A percentile compares a stretch with the other conserved stretches of the same genome.
These are phyloP conservation scores for Corvus moneduloides DNA, from an alignment of 2,113 vertebrate species.

Conservation along the genomic window DNA sequence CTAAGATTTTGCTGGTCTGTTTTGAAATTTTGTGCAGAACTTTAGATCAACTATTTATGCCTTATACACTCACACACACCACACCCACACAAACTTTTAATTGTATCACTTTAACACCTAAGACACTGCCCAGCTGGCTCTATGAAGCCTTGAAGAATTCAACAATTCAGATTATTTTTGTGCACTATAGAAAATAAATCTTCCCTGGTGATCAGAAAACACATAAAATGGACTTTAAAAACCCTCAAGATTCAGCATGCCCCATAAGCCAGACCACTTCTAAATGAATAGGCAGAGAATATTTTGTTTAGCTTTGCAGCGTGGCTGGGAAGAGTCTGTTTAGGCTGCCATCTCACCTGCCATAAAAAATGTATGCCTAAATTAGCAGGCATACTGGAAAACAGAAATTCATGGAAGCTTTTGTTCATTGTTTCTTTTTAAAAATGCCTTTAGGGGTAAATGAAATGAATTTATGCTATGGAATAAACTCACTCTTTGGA, in stretches of 20 bases:
- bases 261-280: neutral
- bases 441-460: neutral
- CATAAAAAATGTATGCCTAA: neutral
- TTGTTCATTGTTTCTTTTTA: neutral
- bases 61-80: neutral
- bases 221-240: neutral
- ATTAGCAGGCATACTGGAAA: neutral
- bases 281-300: neutral
- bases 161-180: neutral
- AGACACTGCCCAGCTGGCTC: neutral
- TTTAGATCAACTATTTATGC: neutral
- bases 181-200: neutral
- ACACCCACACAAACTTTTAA: neutral
- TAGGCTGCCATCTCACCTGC: neutral
- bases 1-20: neutral
- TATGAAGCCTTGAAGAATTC: neutral
- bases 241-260: neutral
- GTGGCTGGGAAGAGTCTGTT: neutral
- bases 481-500: neutral
- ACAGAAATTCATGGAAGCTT: neutral
- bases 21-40: slow-evolving; percentile 9
- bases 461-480: neutral
- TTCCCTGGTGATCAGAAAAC: neutral
- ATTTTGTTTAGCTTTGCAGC: neutral
- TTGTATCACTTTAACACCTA: neutral